phyloP scores from a whole-genome alignment of 1,140 invertebrate genomes.

The Leptopilina clavipes region DNA sequence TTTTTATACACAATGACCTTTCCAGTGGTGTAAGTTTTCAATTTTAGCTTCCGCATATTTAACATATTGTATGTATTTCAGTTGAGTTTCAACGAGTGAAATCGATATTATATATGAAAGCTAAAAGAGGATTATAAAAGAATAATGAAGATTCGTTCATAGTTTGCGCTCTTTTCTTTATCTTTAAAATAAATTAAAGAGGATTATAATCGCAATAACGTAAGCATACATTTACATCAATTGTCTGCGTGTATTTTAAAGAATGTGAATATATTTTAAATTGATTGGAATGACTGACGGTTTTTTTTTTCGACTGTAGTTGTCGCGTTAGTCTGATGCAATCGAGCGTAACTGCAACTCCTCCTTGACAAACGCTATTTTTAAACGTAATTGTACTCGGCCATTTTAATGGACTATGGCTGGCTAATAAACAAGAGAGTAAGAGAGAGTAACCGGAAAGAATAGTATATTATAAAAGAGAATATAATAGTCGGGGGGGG shows the following conservation, averaged over 20 bases:
- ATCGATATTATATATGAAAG: no score
- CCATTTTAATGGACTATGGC: slow-evolving; percentile 70
- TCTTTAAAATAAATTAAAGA: no score
- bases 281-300: no score
- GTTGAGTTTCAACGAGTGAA: not conserved
- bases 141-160: no score
- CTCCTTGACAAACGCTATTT: slow-evolving; percentile 68
- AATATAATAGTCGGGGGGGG: no score
- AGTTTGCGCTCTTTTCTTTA: no score
- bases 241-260: no score
- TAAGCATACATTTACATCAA: no score
- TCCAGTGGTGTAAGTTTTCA: not conserved
- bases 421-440: slow-evolving; percentile 58
- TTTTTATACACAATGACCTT: not conserved
- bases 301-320: slow-evolving; percentile 48
- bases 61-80: not conserved
- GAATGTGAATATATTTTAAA: no score
- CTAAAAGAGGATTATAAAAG: no score
- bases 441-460: slow-evolving; percentile 33
- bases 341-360: slow-evolving; percentile 67
- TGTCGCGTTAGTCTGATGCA: slow-evolving; percentile 68
- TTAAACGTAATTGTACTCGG: slow-evolving; percentile 72
- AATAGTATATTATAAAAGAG: no score
- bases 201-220: no score
- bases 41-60: not conserved